Percentiles rank a stretch among this genome's conserved stretches.
phyloP scores from a whole-genome alignment of 2,797 vertebrate species.

The Picus viridis region DNA sequence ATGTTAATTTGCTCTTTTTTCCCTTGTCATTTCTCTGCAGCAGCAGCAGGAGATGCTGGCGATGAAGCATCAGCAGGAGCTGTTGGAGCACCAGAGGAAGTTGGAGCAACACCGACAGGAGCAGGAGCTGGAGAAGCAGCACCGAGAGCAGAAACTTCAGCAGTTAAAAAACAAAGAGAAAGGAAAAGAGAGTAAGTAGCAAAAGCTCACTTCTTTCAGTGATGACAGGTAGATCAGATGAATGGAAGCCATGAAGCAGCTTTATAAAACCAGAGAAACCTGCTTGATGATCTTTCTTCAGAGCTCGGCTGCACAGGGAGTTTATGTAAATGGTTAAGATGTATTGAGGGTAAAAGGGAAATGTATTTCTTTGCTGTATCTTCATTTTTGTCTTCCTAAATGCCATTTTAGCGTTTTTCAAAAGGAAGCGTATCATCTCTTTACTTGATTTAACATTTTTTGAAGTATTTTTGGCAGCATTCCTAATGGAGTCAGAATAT shows the following conservation, averaged over 20 bases:
- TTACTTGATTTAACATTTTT: conserved; percentile 40
- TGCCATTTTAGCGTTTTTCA: not conserved
- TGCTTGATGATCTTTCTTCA: not conserved
- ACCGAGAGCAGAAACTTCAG: conserved; percentile 93
- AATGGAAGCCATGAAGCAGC: not conserved
- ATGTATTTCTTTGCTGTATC: not conserved
- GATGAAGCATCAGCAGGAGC: conserved; percentile 96
- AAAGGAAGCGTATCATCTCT: not conserved
- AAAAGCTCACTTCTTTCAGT: not conserved
- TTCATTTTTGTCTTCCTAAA: conserved; percentile 2
- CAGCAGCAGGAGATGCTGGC: conserved; percentile 96
- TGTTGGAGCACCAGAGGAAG: conserved; percentile 96
- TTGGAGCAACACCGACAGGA: conserved; percentile 93
- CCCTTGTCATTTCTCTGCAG: conserved; percentile 69
- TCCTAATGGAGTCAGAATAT: conserved; percentile 40
- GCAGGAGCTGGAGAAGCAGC: conserved; percentile 95
- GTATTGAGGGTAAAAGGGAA: not conserved
- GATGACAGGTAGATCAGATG: not conserved
- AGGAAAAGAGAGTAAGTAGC: conserved; percentile 93
- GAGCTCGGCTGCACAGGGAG: not conserved
- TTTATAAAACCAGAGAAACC: not conserved
- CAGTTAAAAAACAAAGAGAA: conserved; percentile 98
- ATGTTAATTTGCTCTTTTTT: not conserved
- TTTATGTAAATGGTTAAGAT: not conserved
- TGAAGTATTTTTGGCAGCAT: conserved; percentile 44